A percentile compares a stretch with the other conserved stretches of the same genome.
Evolutionary conservation across 2,113 vertebrate species (phyloP).

Genomic region (Tachysurus vachellii): DNA sequence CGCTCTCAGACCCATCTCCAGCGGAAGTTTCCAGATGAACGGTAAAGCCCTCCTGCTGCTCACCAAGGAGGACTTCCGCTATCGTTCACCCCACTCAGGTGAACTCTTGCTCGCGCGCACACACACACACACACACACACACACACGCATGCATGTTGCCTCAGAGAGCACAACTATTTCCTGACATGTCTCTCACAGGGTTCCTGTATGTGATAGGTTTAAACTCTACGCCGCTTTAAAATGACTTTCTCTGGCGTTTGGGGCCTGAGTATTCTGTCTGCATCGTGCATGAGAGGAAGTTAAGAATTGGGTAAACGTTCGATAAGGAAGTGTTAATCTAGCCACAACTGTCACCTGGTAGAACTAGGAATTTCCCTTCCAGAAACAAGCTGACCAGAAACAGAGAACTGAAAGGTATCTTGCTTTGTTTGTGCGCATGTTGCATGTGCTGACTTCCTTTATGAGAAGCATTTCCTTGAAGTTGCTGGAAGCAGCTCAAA

Average conservation of each 20-base stretch:
- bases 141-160: background rate
- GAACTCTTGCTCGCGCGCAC: constrained; percentile 45
- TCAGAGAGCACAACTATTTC: too few species aligned
- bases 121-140: background rate
- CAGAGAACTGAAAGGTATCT: constrained; percentile 68
- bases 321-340: constrained; percentile 69
- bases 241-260: background rate
- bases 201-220: background rate
- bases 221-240: background rate
- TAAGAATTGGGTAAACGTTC: constrained; percentile 56
- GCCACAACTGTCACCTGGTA: constrained; percentile 66
- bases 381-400: constrained; percentile 57
- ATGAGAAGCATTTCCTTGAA: constrained; percentile 69
- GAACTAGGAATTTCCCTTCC: constrained; percentile 61
- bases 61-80: constrained; percentile 99
- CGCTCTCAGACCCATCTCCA: constrained; percentile 88
- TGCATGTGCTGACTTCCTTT: constrained; percentile 60
- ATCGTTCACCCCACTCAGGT: constrained; percentile 95
- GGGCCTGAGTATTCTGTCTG: constrained; percentile 46
- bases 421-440: constrained; percentile 36
- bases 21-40: constrained; percentile 95
- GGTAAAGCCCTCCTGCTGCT: constrained; percentile 96
- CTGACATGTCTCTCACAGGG: background rate
- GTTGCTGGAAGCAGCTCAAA: constrained; percentile 50
- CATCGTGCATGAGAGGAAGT: constrained; percentile 65